Conservation (phyloP, 2,797 vertebrate species). For the Denticeps clupeoides region DNA sequence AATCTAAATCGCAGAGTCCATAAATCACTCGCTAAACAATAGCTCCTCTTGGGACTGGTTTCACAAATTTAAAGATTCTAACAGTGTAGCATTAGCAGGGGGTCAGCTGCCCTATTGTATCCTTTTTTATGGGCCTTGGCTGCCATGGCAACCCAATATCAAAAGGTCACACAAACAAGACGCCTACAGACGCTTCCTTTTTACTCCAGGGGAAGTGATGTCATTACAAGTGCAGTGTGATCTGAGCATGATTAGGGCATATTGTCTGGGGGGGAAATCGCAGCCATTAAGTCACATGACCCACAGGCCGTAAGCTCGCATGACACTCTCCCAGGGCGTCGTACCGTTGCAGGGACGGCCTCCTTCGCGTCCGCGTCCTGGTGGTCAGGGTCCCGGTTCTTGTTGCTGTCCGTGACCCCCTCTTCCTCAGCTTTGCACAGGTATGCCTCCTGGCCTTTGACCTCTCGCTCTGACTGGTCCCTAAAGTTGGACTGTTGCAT, state of each 20-base stretch:
- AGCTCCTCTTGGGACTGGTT: no score
- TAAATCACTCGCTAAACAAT: no score
- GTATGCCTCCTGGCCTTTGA: constrained; percentile 49
- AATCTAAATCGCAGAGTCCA: no score
- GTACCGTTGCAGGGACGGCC: constrained; percentile 64
- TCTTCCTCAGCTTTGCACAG: constrained; percentile 50
- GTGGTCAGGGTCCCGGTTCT: no score
- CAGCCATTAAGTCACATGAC: no score
- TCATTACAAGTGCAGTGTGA: constrained; percentile 26
- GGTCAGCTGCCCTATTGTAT: no score
- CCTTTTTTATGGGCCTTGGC: constrained; percentile 16
- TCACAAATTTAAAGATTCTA: no score
- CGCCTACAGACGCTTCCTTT: constrained; percentile 26
- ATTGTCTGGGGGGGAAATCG: background rate
- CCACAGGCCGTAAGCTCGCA: no score
- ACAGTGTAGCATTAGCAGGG: constrained; percentile 9
- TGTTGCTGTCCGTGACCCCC: no score
- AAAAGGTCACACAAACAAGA: constrained; percentile 45
- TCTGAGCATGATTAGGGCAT: constrained; percentile 14
- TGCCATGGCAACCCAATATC: constrained; percentile 29
- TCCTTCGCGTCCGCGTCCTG: constrained; percentile 60
- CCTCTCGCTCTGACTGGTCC: constrained; percentile 65
- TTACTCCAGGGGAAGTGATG: constrained; percentile 29
- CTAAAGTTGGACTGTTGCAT: constrained; percentile 92
- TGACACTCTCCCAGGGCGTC: no score